These are phyloP conservation scores for Galbula dea DNA, from an alignment of 2,113 vertebrate species.

Conservation along the genomic window DNA sequence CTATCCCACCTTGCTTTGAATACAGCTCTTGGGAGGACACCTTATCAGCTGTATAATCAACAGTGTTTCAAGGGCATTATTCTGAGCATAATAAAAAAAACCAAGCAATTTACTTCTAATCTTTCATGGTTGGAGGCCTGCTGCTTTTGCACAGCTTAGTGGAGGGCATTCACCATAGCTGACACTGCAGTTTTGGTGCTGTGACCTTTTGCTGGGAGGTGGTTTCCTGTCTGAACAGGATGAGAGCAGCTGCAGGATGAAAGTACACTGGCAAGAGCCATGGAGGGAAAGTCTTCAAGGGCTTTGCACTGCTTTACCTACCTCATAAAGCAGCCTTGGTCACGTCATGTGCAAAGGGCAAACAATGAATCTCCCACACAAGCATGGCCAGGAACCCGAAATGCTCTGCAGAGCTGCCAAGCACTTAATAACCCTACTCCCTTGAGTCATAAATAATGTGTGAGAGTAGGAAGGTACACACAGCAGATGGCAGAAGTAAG, in stretches of 20 bases:
- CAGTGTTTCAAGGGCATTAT: neutral
- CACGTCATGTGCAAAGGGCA: neutral
- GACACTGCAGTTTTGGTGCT: neutral
- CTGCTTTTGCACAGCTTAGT: neutral
- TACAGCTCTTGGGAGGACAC: neutral
- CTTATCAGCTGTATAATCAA: neutral
- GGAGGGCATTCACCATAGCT: neutral
- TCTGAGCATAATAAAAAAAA: neutral
- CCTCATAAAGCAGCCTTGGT: neutral
- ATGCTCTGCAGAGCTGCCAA: neutral
- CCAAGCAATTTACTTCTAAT: neutral
- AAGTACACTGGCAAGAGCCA: neutral
- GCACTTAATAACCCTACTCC: neutral
- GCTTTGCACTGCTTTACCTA: neutral
- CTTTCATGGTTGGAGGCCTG: neutral
- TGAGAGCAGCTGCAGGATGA: neutral
- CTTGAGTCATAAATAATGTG: neutral
- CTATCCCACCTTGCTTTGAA: neutral
- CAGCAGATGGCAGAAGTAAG: neutral
- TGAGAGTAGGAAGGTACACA: neutral
- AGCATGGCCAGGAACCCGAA: neutral
- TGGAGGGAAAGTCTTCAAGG: neutral
- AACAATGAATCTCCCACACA: neutral
- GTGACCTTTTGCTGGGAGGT: neutral
- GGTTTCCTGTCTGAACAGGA: neutral